phyloP scores from a whole-genome alignment of 2,888 invertebrate species.

The Euzophera pinguis region DNA sequence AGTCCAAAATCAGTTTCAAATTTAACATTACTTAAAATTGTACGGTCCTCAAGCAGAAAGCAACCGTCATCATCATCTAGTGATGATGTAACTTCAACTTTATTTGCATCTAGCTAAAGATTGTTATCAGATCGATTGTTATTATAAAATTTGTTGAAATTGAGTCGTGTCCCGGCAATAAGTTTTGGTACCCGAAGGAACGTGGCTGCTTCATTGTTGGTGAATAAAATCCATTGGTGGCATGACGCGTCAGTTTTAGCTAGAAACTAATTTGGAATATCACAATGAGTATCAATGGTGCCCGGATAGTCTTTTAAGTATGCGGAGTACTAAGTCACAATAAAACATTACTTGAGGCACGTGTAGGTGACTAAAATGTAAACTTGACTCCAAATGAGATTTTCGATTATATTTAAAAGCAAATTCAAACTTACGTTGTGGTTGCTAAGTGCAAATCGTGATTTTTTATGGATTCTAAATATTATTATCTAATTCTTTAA shows the following conservation, averaged over 20 bases:
- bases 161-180: constrained; percentile 56
- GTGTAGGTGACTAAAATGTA: constrained; percentile 40
- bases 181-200: constrained; percentile 65
- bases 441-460: not conserved
- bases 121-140: constrained; percentile 39
- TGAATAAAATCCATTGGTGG: constrained; percentile 70
- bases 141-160: constrained; percentile 42
- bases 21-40: constrained; percentile 6
- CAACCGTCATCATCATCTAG: constrained; percentile 40
- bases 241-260: constrained; percentile 72
- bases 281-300: constrained; percentile 74
- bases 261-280: constrained; percentile 77
- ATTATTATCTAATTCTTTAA: too few species aligned
- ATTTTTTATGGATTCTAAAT: not conserved
- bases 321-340: constrained; percentile 59
- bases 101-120: constrained; percentile 49
- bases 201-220: constrained; percentile 71
- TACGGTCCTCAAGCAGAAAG: constrained; percentile 42
- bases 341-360: constrained; percentile 58
- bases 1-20: constrained; percentile 37
- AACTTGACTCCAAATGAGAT: constrained; percentile 21
- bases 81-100: constrained; percentile 58
- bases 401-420: constrained; percentile 12
- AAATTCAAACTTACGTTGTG: not conserved
- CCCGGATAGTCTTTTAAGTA: constrained; percentile 68